These are phyloP conservation scores for Antigone vipio DNA, from an alignment of 2,113 vertebrate species.

Conservation along the genomic window DNA sequence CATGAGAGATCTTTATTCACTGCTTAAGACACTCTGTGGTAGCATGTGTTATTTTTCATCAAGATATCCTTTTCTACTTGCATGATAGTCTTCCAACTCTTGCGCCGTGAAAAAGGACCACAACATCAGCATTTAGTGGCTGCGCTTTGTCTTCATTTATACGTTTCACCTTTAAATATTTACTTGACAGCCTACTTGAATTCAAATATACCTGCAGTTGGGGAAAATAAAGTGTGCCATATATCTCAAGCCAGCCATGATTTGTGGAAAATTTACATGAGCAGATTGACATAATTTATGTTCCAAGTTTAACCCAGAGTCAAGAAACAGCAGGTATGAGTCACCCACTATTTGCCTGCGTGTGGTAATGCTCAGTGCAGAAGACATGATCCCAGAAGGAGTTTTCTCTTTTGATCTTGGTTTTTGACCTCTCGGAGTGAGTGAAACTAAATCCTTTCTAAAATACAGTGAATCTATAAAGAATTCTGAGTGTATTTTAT, in stretches of 20 bases:
- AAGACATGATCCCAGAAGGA: constrained; percentile 64
- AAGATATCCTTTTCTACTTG: neutral
- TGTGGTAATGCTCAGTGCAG: constrained; percentile 25
- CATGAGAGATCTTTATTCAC: neutral
- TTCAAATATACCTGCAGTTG: constrained; percentile 62
- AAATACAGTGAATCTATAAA: constrained; percentile 38
- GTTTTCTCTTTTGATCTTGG: constrained; percentile 70
- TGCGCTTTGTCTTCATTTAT: constrained; percentile 28
- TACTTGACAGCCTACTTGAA: constrained; percentile 61
- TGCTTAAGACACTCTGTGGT: neutral
- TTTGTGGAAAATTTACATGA: constrained; percentile 60
- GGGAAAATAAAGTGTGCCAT: constrained; percentile 26
- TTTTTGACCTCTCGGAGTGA: constrained; percentile 69
- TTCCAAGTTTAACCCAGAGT: constrained; percentile 57
- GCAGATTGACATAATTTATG: constrained; percentile 57
- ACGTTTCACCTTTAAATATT: constrained; percentile 52
- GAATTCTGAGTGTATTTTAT: constrained; percentile 56
- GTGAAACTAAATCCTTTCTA: constrained; percentile 68
- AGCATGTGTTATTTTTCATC: neutral
- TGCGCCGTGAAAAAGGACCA: neutral
- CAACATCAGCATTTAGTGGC: neutral
- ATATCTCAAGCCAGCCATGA: constrained; percentile 41
- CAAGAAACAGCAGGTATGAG: constrained; percentile 59
- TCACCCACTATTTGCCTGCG: constrained; percentile 27
- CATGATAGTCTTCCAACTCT: neutral